Evolutionary conservation across 2,888 invertebrate species (phyloP), one percentile per base, ranked within the genome.

Genomic region (Caenorhabditis wallacei): DNA sequence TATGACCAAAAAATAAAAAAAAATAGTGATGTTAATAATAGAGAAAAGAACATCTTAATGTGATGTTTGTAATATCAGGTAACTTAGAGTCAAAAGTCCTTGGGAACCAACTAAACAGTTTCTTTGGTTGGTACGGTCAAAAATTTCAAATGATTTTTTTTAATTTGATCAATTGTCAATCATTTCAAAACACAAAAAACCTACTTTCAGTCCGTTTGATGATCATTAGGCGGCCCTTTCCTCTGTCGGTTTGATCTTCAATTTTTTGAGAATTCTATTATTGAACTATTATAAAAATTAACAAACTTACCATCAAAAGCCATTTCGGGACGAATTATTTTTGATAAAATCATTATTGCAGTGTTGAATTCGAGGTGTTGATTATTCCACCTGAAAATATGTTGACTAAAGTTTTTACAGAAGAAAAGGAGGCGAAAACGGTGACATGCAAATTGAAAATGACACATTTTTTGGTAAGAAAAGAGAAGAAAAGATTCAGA

Each of bases 301-400:
- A 51, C 26, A n/a, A 63, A 61, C 78, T 68, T 37, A 71, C 79
- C 79, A 40, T 57, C 64, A 18, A 71, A 79, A 8, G 64, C 37
- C n/a, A 79, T 30, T 35, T 79, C 79, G 5, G 79, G 79, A n/a
- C 79, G 71, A 11, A 79, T 79, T 30, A 79, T 79, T 66, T 79
- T 79, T 0, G 79, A 79, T 24, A 71, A 18, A 51, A 79, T 79
- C 71, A 78, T 78, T n/a, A 59, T 54, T 35, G 40, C 46, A 26
- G 22, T 43, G 53, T 69, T 51, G 37, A 53, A 1, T 68, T 37
- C 37, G 30, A 68, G 59, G 13, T 22, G 54, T n/a, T 35, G 37
- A 16, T n/a, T n/a, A n/a, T 53, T 24, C 46, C 66, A 78, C 78
- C 78, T 78, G 69, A 24, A 70, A 71, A 30, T 13, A 2, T 40